Evolutionary conservation across 2,797 vertebrate species (phyloP), one percentile per base, ranked within the genome.

Genomic region (Siniperca scherzeri): DNA sequence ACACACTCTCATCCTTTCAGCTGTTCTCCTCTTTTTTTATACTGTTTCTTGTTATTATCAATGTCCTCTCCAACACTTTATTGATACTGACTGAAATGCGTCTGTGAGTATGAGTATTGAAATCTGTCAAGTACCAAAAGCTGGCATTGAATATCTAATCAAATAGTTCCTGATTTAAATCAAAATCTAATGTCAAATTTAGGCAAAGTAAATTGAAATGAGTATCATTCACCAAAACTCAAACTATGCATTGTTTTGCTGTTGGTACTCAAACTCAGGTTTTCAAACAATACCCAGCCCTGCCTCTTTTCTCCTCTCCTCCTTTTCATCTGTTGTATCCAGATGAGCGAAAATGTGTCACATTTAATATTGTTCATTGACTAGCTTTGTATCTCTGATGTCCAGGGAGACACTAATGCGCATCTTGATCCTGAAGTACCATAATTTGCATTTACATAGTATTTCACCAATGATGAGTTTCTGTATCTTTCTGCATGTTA

Each of bases 391-490:
- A 36, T 25, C 13, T 53, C 10, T 38, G 4, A 72, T 27, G 38
- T 67, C 27, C 46, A 53, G 33, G 16, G 10, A 55, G 27, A 27
- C 16, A 19, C 21, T 53, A 25, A 60, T 11, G 38, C 19, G 25
- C 33, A 22, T 77, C 36, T 55, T 76, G 72, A 65, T 22, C 36
- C 55, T 48, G 9, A 55, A 40, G 66, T 53, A 42, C 9, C 25
- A 9, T 69, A 11, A 81, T 85, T 69, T 87, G 70, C 70, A 82
- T 81, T 80, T 74, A 79, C 50, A 74, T 68, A 5, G 71, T 70
- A 78, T 84, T 79, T 72, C 38, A 77, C 13, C 7, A 46, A 75
- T 60, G 56, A 55, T 3, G 2, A 70, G 38, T 80, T 48, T 72
- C 33, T 56, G 30, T 61, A 30, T 81, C 44, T 62, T 25, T 46